Evolutionary conservation across 2,888 invertebrate species (phyloP).

Genomic region (Phyto melanocephala): DNA sequence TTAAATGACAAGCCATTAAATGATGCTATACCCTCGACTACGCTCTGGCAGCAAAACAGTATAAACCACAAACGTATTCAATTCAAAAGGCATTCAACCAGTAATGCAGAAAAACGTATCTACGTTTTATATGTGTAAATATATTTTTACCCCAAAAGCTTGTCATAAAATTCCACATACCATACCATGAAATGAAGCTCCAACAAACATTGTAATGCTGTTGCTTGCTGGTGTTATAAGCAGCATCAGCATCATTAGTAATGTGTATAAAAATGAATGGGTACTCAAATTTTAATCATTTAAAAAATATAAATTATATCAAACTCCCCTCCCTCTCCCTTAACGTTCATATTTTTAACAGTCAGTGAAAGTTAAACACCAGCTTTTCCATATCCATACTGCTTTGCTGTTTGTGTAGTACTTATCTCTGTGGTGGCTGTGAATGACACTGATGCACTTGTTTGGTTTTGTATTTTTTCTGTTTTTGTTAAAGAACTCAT

Average conservation of each 20-base stretch:
- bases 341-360: neutral
- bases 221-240: constrained; percentile 23
- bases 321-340: constrained; percentile 1
- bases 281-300: constrained; percentile 57
- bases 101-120: constrained; percentile 19
- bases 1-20: constrained; percentile 59
- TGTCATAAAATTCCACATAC: constrained; percentile 30
- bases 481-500: constrained; percentile 49
- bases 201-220: neutral
- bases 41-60: neutral
- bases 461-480: neutral
- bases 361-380: constrained; percentile 13
- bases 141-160: neutral
- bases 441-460: constrained; percentile 50
- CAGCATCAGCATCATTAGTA: constrained; percentile 45
- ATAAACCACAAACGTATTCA: constrained; percentile 41
- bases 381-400: neutral
- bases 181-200: neutral
- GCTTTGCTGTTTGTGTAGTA: neutral
- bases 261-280: constrained; percentile 56
- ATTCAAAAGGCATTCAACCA: constrained; percentile 41
- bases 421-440: neutral
- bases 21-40: constrained; percentile 16
- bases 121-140: neutral
- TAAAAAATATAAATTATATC: constrained; percentile 50